Evolutionary conservation across 2,113 vertebrate genomes (phyloP), one percentile per base, ranked within the genome.

Genomic region (Limanda limanda): DNA sequence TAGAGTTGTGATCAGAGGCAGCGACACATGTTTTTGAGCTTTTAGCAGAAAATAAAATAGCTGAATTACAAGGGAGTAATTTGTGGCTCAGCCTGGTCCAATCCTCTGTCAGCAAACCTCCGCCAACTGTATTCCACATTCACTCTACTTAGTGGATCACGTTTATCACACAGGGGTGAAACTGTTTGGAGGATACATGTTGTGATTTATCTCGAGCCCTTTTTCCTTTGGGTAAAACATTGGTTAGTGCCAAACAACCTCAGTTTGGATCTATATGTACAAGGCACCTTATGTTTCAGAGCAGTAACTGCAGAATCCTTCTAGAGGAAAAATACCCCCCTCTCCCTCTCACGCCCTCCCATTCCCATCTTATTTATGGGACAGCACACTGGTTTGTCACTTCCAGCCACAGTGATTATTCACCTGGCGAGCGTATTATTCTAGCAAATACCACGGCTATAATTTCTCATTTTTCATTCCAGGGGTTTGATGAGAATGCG

Each of bases 371-470:
- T 89, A 89, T 91, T 92, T 90, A 88, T 79, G 72, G 76, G 78
- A 68, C 81, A 76, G 60, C 51, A 62, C 69, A 71, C 67, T 79
- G 85, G 85, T 86, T 89, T 88, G 83, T 92, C 83, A 82, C 86
- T 87, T 59, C 56, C 59, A 90, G 82, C 84, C 83, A 82, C 79
- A 76, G 75, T 91, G 85, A 92, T 90, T 89, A 92, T 88, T 92
- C 89, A 93, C 86, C 87, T 88, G 81, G 82, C 40, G 57, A 88
- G 74, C 86, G 85, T 83, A 90, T 90, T 90, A 91, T 89, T 92
- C 87, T 77, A 83, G 83, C 70, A 87, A 90, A 89, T 84, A 89
- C 83, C 78, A 66, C 68, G 64, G 77, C 85, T 78, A 68, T 91
- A 88, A 82, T 78, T 70, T 60, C 65, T 86, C 81, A 85, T 86